Percentiles rank a stretch among this genome's conserved stretches.
phyloP scores from a whole-genome alignment of 2,888 invertebrate species.

The Alentia gelatinosa region DNA sequence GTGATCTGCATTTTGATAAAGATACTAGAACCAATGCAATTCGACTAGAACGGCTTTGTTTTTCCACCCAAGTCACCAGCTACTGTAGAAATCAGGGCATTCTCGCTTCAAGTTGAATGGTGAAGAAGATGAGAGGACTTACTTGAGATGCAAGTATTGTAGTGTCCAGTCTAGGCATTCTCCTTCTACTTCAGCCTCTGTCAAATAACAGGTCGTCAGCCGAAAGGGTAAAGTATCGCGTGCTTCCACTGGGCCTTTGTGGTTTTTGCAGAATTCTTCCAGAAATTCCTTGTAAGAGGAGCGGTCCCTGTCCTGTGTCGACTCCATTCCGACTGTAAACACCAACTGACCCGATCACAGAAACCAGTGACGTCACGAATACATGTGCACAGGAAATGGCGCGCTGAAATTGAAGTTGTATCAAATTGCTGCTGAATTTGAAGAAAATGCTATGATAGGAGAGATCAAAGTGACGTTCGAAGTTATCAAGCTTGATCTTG shows the following conservation, averaged over 20 bases:
- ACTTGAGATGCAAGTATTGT: conserved; percentile 73
- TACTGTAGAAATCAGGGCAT: too few relatives aligned
- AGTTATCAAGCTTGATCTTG: background rate
- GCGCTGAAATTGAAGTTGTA: background rate
- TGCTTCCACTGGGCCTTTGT: conserved; percentile 38
- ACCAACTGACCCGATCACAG: background rate
- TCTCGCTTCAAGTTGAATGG: background rate
- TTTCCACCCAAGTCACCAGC: too few relatives aligned
- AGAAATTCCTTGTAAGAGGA: conserved; percentile 52
- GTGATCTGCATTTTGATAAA: too few relatives aligned
- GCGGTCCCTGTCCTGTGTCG: background rate
- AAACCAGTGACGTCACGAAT: conserved; percentile 37
- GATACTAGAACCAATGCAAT: too few relatives aligned
- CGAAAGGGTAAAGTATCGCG: conserved; percentile 52
- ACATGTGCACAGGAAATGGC: background rate
- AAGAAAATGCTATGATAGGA: background rate
- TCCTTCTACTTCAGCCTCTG: conserved; percentile 72
- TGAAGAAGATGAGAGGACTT: conserved; percentile 58
- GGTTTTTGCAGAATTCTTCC: conserved; percentile 56
- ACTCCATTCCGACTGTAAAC: conserved; percentile 56
- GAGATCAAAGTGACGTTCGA: background rate
- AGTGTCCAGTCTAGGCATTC: conserved; percentile 76
- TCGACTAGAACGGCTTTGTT: too few relatives aligned
- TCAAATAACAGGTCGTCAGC: conserved; percentile 58
- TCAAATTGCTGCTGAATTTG: background rate